These are phyloP conservation scores for Anseranas semipalmata DNA, from an alignment of 2,113 vertebrate genomes.

Conservation along the genomic window DNA sequence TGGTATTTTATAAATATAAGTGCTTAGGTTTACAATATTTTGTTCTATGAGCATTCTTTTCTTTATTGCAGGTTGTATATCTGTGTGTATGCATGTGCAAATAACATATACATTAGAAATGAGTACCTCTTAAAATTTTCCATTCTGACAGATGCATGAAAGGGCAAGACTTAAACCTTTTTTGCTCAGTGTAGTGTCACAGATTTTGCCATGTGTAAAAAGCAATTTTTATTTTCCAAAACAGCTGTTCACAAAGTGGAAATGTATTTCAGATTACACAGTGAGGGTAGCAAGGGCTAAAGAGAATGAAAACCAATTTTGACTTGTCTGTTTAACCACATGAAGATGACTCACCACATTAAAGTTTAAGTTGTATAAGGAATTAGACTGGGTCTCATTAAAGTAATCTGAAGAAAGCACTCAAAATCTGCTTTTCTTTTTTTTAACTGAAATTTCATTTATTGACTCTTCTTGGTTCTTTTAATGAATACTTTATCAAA, in stretches of 20 bases:
- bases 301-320: slow-evolving; percentile 32
- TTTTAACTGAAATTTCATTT: not conserved
- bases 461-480: not conserved
- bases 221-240: slow-evolving; percentile 56
- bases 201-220: slow-evolving; percentile 42
- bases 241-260: slow-evolving; percentile 41
- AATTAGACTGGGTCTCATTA: not conserved
- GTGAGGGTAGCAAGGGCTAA: slow-evolving; percentile 23
- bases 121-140: not conserved
- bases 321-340: slow-evolving; percentile 24
- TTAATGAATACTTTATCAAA: not conserved
- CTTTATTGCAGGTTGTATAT: not conserved
- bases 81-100: not conserved
- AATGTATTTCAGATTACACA: not conserved
- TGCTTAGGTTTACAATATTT: not conserved
- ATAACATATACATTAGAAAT: not conserved
- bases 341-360: not conserved
- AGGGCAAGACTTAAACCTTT: not conserved
- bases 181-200: slow-evolving; percentile 9
- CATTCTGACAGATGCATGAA: slow-evolving; percentile 4
- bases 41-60: not conserved
- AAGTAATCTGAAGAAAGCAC: not conserved
- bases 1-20: not conserved
- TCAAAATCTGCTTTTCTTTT: not conserved
- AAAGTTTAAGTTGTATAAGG: not conserved